Base-by-base conservation (phyloP, 1,140 invertebrate species). In the Maniola jurtina region DNA sequence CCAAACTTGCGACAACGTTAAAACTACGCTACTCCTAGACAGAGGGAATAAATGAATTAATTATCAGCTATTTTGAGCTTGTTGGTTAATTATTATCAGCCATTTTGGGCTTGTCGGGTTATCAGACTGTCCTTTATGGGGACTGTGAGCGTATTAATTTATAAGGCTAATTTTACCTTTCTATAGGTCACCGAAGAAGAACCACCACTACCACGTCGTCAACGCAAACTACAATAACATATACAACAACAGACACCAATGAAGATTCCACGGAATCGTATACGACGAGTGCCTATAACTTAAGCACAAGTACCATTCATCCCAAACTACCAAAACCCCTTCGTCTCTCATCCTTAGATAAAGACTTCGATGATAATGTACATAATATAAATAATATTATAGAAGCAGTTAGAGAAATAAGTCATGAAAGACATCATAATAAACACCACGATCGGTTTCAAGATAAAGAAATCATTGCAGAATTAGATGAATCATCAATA, bases 161-260 rank as follows among this genome's bases (percentile, higher is more conserved):
- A n/a, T n/a, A n/a, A 13, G 0, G 6, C 33, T 55, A 55, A 35
- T 35, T 35, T 7, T 9, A 55, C 35, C 6, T 16, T 52, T 56
- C 61, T 56, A 6, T 72, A 90, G 88, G 88, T 77, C 88, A 90
- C 64, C 86, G 87, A 75, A 85, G 86, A 88, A 90, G 86, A 86
- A 88, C 86, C 34, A 88, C 87, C 38, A 75, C 76, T 35, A 84
- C 86, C 5, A 83, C 83, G 58, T 77, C 85, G 45, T 77, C 81
- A 65, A 85, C 77, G n/a, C 83, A 81, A 74, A 76, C 83, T 38
- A 86, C 87, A 69, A 60, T 81, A 47, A 70, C 74, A 8, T 82
- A 72, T 56, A 83, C 82, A 62, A 85, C 79, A 64, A 66, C 70
- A 25, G 80, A 81, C 33, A 73, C 62, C 65, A 75, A 79, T 34